Percentiles rank a stretch among this genome's conserved stretches.
Conservation (phyloP, 2,797 vertebrate genomes). For the Anas bahamensis region DNA sequence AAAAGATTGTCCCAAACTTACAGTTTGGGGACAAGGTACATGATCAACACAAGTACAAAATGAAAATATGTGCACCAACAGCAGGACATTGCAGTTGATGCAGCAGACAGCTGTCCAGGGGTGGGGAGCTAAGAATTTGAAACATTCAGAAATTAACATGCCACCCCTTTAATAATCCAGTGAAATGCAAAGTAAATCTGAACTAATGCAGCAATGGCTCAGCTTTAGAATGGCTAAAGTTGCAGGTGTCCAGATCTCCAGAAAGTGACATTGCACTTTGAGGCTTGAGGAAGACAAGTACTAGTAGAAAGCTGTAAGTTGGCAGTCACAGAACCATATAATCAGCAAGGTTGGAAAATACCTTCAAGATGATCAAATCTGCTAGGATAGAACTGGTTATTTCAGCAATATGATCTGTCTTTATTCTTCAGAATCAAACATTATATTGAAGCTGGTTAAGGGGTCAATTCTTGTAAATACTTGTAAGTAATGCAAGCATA, state of each 20-base stretch:
- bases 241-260: background rate
- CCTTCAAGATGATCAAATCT: background rate
- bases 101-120: background rate
- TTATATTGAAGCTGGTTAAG: background rate
- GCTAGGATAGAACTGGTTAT: background rate
- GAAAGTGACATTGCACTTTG: background rate
- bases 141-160: background rate
- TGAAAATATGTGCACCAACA: background rate
- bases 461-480: background rate
- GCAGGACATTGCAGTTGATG: background rate
- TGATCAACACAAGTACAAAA: background rate
- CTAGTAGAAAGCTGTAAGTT: background rate
- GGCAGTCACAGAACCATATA: background rate
- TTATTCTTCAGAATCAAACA: background rate
- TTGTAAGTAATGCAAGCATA: background rate
- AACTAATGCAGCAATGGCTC: background rate
- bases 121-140: background rate
- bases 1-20: background rate
- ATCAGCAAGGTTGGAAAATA: background rate
- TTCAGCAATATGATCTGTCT: background rate
- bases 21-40: background rate
- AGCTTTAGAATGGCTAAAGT: background rate
- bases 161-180: background rate
- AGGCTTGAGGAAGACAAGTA: background rate
- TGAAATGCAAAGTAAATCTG: background rate